Evolutionary conservation across 2,113 vertebrate species (phyloP).

Genomic region (Passer montanus): DNA sequence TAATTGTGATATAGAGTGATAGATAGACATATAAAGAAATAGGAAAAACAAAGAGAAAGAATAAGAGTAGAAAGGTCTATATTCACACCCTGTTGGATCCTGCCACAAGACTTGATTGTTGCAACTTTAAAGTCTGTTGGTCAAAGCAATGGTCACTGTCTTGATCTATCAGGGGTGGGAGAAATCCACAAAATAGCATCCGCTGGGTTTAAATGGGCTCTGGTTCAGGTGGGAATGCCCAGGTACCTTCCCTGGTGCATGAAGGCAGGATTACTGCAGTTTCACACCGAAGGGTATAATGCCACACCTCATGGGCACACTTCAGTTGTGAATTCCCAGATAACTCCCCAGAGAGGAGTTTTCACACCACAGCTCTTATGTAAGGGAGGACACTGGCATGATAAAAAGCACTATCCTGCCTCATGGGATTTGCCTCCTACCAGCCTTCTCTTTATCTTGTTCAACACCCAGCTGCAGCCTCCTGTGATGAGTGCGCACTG

Average conservation of each 20-base stretch:
- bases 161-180: background rate
- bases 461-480: background rate
- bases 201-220: background rate
- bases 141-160: background rate
- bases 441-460: background rate
- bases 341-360: fast-evolving
- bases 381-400: background rate
- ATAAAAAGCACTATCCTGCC: background rate
- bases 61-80: background rate
- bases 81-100: background rate
- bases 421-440: background rate
- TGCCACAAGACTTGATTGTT: background rate
- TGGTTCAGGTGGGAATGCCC: background rate
- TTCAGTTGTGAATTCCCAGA: background rate
- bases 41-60: background rate
- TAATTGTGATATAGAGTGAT: background rate
- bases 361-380: background rate
- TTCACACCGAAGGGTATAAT: background rate
- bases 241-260: background rate
- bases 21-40: background rate
- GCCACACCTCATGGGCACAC: background rate
- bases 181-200: background rate
- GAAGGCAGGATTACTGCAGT: background rate
- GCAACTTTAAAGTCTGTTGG: background rate
- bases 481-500: background rate